Evolutionary conservation across 2,888 invertebrate genomes (phyloP), one percentile per base, ranked within the genome.

Genomic region (Myopa testacea): DNA sequence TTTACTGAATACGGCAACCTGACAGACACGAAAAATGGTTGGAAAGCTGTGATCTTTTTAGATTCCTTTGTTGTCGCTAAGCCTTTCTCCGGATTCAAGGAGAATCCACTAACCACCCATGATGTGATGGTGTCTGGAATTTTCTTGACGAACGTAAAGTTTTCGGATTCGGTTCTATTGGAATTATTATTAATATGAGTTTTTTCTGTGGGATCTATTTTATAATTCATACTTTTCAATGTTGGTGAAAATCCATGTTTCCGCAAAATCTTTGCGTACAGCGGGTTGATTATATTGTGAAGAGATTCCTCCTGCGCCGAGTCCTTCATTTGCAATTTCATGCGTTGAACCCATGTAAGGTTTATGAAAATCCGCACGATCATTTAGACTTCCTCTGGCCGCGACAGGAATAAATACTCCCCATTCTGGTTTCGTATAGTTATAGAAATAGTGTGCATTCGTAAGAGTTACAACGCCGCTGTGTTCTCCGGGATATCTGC

Each of bases 1-100:
- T 96, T 95, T n/a, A 98, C 93, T 0, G 95, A 94, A 83, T 95
- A 94, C 0, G 98, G 99, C 76, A 98, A 90, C 85, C 96, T 95
- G 26, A 97, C 91, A 4, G 94, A 93, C 70, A 98, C 92, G 82
- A 95, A 95, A 89, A 99, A 95, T 4, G 94, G 93, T 83, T 94
- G 93, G 89, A 95, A 94, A 0, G 95, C 94, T 86, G 92, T 93
- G 65, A 93, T 90, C 92, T 93, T 92, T 80, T 92, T 91, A 4
- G 93, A 91, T 0, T 92, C 90, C 19, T 93, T 92, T 8, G 93
- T 92, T 4, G 96, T 91, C 7, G 95, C 96, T 38, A 96, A 90
- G 26, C 96, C 96, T 83, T 93, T 91, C 0, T 92, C 89, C 0
- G 93, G 91, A 87, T 94, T 93, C 80, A 96, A 89, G 4, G 96